phyloP scores from a whole-genome alignment of 2,113 vertebrate genomes.

The Hydropotes inermis region DNA sequence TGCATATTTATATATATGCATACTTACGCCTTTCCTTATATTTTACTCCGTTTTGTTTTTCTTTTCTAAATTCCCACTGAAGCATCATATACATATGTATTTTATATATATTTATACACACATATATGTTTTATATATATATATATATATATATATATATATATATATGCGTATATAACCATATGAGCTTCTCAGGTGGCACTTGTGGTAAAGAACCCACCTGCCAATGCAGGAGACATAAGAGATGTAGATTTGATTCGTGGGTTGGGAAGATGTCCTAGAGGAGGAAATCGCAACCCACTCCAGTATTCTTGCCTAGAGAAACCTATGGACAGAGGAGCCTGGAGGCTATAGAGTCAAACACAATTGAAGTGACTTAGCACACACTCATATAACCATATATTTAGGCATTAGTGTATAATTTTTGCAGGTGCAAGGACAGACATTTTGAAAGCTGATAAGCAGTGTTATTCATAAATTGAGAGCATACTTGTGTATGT shows the following conservation, averaged over 20 bases:
- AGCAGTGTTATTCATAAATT: background rate
- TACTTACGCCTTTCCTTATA: background rate
- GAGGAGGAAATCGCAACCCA: background rate
- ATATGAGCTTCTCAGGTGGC: background rate
- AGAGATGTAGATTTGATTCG: background rate
- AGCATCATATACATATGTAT: background rate
- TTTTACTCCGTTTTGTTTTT: background rate
- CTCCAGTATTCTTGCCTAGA: background rate
- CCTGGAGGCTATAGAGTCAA: background rate
- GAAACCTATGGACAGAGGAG: background rate
- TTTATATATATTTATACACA: background rate
- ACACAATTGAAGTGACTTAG: background rate
- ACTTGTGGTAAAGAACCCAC: background rate
- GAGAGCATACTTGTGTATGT: background rate
- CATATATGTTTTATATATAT: background rate
- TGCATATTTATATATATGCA: rapidly evolving
- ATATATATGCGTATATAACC: background rate
- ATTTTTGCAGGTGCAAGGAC: background rate
- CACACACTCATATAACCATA: background rate
- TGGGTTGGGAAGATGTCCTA: background rate
- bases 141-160: too few species aligned
- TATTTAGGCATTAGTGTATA: background rate
- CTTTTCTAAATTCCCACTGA: background rate
- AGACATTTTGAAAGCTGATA: background rate
- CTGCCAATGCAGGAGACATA: background rate